Evolutionary conservation across 2,797 vertebrate species (phyloP).

Genomic region (Chromobotia macracanthus): DNA sequence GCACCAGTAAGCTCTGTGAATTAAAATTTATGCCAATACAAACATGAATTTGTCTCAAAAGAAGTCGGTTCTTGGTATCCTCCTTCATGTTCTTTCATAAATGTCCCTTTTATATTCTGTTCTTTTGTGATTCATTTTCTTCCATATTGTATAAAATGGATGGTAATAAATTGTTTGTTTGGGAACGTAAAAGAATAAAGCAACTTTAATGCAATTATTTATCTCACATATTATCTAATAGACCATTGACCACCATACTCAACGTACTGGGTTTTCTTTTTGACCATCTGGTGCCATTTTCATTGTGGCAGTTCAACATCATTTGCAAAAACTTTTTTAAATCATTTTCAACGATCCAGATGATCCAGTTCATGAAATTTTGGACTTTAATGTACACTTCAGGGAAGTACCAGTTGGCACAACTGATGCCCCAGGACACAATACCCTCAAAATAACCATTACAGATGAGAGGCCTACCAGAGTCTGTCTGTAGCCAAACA

Average conservation of each 20-base stretch:
- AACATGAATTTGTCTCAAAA: constrained; percentile 3
- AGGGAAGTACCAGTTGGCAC: constrained; percentile 75
- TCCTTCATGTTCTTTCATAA: neutral
- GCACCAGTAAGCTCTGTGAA: neutral
- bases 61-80: neutral
- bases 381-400: constrained; percentile 80
- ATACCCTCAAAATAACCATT: constrained; percentile 76
- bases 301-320: constrained; percentile 14
- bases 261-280: neutral
- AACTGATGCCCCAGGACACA: constrained; percentile 82
- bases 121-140: neutral
- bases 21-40: constrained; percentile 23
- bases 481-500: constrained; percentile 75
- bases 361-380: constrained; percentile 77
- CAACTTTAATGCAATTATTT: neutral
- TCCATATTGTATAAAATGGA: neutral
- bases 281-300: constrained; percentile 9
- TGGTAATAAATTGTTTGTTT: neutral
- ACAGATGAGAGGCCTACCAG: constrained; percentile 81
- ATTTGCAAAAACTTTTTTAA: constrained; percentile 16
- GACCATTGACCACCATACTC: neutral
- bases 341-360: constrained; percentile 59
- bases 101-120: no score
- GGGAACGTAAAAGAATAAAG: neutral
- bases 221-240: neutral